phyloP scores from a whole-genome alignment of 2,888 invertebrate species.

The Athalia circularis region DNA sequence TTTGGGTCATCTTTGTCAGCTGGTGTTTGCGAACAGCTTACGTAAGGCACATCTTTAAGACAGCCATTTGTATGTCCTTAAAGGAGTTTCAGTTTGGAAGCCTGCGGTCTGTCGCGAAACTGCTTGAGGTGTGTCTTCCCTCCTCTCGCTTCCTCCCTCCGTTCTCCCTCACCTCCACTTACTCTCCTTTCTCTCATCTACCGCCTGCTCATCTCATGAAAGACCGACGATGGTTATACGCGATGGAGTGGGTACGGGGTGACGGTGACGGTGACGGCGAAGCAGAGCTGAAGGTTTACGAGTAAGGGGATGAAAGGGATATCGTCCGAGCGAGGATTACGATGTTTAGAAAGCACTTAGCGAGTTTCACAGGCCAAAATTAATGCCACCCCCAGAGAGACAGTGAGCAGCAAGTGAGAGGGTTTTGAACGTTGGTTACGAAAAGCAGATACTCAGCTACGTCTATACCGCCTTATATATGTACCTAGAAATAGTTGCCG shows the following conservation, averaged over 20 bases:
- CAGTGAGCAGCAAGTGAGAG: neutral
- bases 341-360: constrained; percentile 59
- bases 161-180: neutral
- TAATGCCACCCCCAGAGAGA: constrained; percentile 52
- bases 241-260: too few species aligned
- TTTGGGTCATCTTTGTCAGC: constrained; percentile 47
- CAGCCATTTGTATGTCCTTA: constrained; percentile 56
- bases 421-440: too few species aligned
- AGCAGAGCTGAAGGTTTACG: neutral
- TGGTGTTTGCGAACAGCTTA: constrained; percentile 46
- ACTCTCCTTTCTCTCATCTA: neutral
- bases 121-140: neutral
- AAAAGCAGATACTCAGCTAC: too few species aligned
- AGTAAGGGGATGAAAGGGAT: constrained; percentile 29
- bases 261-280: neutral
- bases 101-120: constrained; percentile 51
- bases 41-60: constrained; percentile 49
- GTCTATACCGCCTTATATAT: too few species aligned
- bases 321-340: constrained; percentile 54
- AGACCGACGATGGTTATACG: neutral
- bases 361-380: constrained; percentile 51
- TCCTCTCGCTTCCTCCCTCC: neutral
- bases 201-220: constrained; percentile 12
- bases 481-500: too few species aligned
- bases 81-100: constrained; percentile 55